Evolutionary conservation across 2,797 vertebrate species (phyloP).

Genomic region (Chloroceryle amazona): DNA sequence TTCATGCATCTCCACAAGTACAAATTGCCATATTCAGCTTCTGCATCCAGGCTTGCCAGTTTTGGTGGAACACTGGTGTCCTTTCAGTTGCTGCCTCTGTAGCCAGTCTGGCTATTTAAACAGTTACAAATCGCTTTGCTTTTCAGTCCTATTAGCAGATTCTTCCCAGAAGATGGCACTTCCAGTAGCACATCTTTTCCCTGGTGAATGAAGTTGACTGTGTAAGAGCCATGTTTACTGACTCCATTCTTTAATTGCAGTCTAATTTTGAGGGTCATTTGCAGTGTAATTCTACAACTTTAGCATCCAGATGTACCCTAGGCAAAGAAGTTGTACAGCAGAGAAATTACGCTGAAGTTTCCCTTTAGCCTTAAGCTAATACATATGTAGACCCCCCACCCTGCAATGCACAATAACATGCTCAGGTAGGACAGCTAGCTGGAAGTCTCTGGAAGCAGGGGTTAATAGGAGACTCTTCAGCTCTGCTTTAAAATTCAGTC

Average conservation of each 20-base stretch:
- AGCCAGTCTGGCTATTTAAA: background rate
- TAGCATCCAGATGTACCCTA: background rate
- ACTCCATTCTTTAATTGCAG: background rate
- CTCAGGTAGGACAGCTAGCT: background rate
- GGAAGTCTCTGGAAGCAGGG: background rate
- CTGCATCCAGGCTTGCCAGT: background rate
- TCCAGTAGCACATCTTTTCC: background rate
- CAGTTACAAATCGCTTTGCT: background rate
- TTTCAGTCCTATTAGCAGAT: background rate
- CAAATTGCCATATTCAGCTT: background rate
- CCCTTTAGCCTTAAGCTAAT: background rate
- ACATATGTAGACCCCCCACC: background rate
- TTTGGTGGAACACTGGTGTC: background rate
- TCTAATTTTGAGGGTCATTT: background rate
- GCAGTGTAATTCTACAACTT: background rate
- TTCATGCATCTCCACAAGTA: background rate
- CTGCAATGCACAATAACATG: background rate
- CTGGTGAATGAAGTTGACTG: background rate
- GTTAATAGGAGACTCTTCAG: background rate
- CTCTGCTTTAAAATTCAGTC: background rate
- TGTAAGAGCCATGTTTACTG: background rate
- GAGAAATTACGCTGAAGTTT: background rate
- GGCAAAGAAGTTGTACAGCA: background rate
- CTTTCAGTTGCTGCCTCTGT: background rate
- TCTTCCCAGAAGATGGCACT: background rate